phyloP scores from a whole-genome alignment of 1,140 invertebrate species.

The Lutraria rhynchaena region DNA sequence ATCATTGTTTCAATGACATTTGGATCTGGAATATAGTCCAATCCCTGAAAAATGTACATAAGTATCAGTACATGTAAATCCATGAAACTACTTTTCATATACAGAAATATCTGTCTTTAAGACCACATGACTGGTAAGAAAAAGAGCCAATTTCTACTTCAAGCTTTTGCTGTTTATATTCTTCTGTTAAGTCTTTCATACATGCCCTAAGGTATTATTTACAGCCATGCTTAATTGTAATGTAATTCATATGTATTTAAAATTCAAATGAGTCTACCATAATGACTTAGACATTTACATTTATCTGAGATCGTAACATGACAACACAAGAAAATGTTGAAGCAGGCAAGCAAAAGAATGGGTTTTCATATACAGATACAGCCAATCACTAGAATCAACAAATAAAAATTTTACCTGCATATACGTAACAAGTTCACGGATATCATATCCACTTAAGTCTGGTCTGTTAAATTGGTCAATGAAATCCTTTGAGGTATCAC shows the following conservation, averaged over 20 bases:
- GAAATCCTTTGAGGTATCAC: no score
- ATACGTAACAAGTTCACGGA: not conserved
- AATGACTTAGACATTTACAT: no score
- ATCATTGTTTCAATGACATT: conserved; percentile 94
- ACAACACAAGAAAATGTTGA: no score
- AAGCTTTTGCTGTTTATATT: not conserved
- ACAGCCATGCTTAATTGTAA: no score
- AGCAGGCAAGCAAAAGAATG: no score
- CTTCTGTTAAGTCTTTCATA: not conserved
- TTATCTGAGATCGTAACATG: no score
- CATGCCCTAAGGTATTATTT: no score
- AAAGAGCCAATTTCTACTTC: not conserved
- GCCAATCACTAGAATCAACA: no score
- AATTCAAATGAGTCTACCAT: no score
- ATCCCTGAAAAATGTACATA: conserved; percentile 81
- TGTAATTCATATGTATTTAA: no score
- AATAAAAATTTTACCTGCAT: conserved; percentile 5
- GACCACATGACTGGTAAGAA: not conserved
- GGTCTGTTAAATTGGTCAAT: no score
- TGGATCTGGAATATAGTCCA: conserved; percentile 97
- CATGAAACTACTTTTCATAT: not conserved
- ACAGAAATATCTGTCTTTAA: not conserved
- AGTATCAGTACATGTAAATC: not conserved
- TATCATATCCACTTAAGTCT: conserved; percentile 5
- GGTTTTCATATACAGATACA: no score